Evolutionary conservation across 2,113 vertebrate genomes (phyloP), one percentile per base, ranked within the genome.

Genomic region (Xiphorhynchus elegans): DNA sequence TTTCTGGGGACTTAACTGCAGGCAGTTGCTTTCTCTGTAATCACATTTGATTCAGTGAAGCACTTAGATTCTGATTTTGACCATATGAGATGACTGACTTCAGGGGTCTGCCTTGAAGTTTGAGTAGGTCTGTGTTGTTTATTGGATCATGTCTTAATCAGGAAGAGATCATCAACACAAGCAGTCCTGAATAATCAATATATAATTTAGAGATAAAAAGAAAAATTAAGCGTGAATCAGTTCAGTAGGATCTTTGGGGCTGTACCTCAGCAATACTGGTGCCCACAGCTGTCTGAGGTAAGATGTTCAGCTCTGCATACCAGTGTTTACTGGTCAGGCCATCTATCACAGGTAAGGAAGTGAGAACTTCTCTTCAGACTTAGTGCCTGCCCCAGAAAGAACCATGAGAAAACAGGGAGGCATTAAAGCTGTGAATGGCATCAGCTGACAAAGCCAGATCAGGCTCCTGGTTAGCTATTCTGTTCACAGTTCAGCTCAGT

Each of bases 281-380:
- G 37, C 15, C 69, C 1, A 4, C 24, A 72, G 62, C n/a, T 17
- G 8, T 37, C 37, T 46, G 56, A 82, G 63, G 33, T 4, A 11
- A 80, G 25, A 20, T 1, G 17, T 39, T 55, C 59, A 40, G 18
- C 58, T 69, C 58, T n/a, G 21, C 2, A 0, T 25, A 5, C 0
- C 3, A 44, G 6, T 17, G 3, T 37, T 53, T 42, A 10, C 67
- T 85, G 67, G 9, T 83, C 4, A 1, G 9, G 24, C 17, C 59
- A 33, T 24, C 25, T 69, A 1, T 55, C 50, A 33, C 17, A 42
- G 63, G n/a, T 46, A 86, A 4, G 33, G 50, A 35, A 0, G 0
- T 7, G 28, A 87, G 70, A 77, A 70, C 46, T 73, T 74, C 20
- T 77, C 64, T 35, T 72, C n/a, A 83, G 82, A 39, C 11, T 49